Percentiles rank a stretch among this genome's conserved stretches.
These are phyloP conservation scores for Diarsia dahlii DNA, from an alignment of 2,888 invertebrate species.

Conservation along the genomic window DNA sequence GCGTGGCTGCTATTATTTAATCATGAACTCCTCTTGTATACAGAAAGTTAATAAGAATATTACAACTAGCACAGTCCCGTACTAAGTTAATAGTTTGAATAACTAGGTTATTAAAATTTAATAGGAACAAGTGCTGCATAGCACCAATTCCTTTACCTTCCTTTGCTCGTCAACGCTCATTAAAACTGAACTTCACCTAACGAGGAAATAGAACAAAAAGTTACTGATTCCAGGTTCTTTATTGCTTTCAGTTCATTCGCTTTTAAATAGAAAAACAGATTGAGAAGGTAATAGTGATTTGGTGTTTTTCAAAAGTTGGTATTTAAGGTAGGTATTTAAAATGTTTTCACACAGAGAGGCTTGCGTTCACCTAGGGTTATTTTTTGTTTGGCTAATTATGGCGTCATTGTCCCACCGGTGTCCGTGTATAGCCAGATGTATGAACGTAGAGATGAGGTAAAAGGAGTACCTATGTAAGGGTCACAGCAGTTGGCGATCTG, in stretches of 20 bases:
- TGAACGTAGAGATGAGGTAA: too few species aligned
- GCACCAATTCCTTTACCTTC: conserved; percentile 30
- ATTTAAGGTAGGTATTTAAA: too few species aligned
- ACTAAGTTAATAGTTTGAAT: conserved; percentile 5
- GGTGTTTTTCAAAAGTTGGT: too few species aligned
- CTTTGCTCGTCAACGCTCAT: conserved; percentile 46
- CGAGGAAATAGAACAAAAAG: conserved; percentile 54
- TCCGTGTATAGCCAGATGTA: too few species aligned
- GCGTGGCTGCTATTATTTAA: too few species aligned
- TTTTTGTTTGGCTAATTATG: too few species aligned
- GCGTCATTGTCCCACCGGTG: too few species aligned
- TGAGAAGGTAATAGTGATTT: neutral
- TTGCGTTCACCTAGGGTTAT: too few species aligned
- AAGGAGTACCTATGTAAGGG: too few species aligned
- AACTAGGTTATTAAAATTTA: conserved; percentile 37
- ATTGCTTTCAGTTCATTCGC: conserved; percentile 36
- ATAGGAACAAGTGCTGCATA: conserved; percentile 26
- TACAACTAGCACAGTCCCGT: neutral
- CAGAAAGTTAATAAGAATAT: neutral
- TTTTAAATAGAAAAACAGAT: conserved; percentile 2
- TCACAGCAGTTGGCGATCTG: too few species aligned
- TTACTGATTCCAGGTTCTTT: conserved; percentile 35
- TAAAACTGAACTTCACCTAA: conserved; percentile 49
- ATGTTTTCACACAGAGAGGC: too few species aligned
- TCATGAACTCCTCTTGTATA: neutral